Base-by-base conservation (phyloP, 1,140 invertebrate species). In the Psix sp. region DNA sequence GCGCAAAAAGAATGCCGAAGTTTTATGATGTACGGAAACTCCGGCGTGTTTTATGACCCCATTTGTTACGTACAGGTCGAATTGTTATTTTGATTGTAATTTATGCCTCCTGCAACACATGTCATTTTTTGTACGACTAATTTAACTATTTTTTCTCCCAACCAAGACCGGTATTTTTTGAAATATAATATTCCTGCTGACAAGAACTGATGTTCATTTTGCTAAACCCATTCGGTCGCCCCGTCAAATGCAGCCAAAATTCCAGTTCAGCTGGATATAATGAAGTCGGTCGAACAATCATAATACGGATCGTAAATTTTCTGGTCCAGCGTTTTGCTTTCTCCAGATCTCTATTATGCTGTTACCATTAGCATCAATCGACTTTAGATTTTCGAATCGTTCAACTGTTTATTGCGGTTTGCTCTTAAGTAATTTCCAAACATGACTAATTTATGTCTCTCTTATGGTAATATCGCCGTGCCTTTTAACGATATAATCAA, bases 21-120 rank as follows among this genome's bases (percentile, higher is more conserved):
- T 71, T 71, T 71, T 71, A 71, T 20, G 57, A 71, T 57, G 57
- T 57, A 71, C 67, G 67, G 57, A 71, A 71, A 71, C 67, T 63
- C 51, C 43, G 42, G 36, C 15, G 17, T 71, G 43, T 63, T 71
- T 71, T 62, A 71, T 39, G 67, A 26, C 45, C 67, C 57, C 36
- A 40, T 71, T 45, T 42, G 49, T 54, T 57, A 42, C 43, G 51
- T 63, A 49, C 46, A 49, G 33, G 35, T 6, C n/a, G 14, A 71
- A 56, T 57, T 51, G 49, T 63, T 63, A 62, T 71, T 71, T 16
- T 56, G 57, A 71, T 71, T 63, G 57, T 63, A 63, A 70, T 70
- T 70, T 48, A 70, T 26, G 40, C 54, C 40, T 60, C 38, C 18
- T 20, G 18, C 11, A 57, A 54, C 54, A 60, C 45, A 51, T 56